Percentiles rank a stretch among this genome's conserved stretches.
Evolutionary conservation across 2,888 invertebrate genomes (phyloP).

Genomic region (Hyles lineata): DNA sequence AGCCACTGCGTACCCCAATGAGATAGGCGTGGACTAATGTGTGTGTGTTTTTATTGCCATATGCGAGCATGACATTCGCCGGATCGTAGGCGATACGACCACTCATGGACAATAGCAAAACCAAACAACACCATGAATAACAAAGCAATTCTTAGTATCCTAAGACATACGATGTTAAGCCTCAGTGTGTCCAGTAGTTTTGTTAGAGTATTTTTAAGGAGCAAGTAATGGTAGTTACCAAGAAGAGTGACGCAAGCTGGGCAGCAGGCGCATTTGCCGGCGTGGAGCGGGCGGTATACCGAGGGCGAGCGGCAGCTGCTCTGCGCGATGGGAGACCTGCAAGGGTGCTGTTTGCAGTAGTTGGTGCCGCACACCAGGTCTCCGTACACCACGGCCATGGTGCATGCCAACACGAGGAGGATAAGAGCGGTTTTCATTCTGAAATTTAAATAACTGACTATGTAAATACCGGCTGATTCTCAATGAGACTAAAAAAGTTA

Average conservation of each 20-base stretch:
- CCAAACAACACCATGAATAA: no score
- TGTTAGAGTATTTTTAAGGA: no score
- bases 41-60: no score
- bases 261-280: slow-evolving; percentile 78
- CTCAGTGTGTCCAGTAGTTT: no score
- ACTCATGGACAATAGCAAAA: no score
- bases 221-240: slow-evolving; percentile 52
- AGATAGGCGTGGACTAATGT: no score
- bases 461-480: neutral
- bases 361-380: slow-evolving; percentile 73
- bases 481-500: neutral
- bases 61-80: no score
- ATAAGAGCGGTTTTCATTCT: slow-evolving; percentile 71
- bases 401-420: slow-evolving; percentile 62
- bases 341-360: slow-evolving; percentile 74
- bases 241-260: slow-evolving; percentile 76
- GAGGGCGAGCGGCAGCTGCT: slow-evolving; percentile 63
- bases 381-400: slow-evolving; percentile 61
- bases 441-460: slow-evolving; percentile 35
- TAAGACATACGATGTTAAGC: no score
- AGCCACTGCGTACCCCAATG: no score
- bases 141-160: no score
- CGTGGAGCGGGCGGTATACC: slow-evolving; percentile 65
- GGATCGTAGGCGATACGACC: no score
- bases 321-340: slow-evolving; percentile 52